A percentile compares a stretch with the other conserved stretches of the same genome.
These are phyloP conservation scores for Phalacrocorax pelagicus DNA, from an alignment of 2,113 vertebrate species.

Conservation along the genomic window DNA sequence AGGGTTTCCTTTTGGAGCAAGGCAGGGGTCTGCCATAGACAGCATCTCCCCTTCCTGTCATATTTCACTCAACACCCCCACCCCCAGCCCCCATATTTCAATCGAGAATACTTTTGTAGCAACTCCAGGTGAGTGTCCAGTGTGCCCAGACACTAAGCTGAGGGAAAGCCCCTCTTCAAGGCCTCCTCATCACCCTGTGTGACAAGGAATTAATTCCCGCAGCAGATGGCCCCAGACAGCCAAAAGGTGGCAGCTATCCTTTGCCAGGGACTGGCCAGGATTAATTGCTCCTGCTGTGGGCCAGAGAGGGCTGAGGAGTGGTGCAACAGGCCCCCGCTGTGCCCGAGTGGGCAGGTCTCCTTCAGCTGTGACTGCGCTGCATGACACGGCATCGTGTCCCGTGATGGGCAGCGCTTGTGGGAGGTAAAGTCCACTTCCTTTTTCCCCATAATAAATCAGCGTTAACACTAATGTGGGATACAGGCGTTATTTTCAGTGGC, in stretches of 20 bases:
- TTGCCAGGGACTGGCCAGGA: background rate
- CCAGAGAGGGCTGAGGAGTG: background rate
- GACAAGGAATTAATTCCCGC: rapidly evolving
- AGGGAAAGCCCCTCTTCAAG: background rate
- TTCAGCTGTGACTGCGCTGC: background rate
- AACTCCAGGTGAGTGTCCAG: background rate
- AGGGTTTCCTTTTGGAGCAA: background rate
- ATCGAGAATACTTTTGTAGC: background rate
- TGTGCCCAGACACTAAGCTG: background rate
- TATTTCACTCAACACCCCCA: too few relatives aligned
- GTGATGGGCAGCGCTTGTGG: background rate
- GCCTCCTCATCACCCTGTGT: background rate
- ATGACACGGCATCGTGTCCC: background rate
- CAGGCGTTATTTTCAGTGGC: background rate
- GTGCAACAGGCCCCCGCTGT: rapidly evolving
- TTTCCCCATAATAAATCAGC: background rate
- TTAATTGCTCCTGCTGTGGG: rapidly evolving
- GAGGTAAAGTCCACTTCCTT: background rate
- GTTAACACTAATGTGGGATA: background rate
- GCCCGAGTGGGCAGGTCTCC: background rate
- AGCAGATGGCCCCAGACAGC: too few relatives aligned
- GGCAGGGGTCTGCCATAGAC: rapidly evolving
- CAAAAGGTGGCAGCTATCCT: rapidly evolving
- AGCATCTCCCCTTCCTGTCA: background rate
- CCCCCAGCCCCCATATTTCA: background rate